A percentile compares a stretch with the other conserved stretches of the same genome.
Conservation (phyloP, 2,888 invertebrate species). For the Drosophila lutescens region DNA sequence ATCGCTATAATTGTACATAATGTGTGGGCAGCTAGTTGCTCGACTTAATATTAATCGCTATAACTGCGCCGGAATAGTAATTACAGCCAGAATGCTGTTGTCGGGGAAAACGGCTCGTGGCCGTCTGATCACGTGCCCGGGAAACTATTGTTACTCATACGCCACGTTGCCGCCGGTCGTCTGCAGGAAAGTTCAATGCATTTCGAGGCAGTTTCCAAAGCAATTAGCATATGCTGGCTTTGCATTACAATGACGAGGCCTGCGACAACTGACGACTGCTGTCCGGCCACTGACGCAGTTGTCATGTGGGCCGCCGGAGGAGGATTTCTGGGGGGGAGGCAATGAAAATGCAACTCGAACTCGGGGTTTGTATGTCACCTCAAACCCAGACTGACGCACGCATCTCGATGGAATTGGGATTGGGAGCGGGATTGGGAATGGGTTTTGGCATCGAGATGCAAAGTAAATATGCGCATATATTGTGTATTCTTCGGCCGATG, state of each 20-base stretch:
- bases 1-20: slow-evolving; percentile 1
- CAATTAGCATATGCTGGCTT: slow-evolving; percentile 58
- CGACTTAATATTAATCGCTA: slow-evolving; percentile 13
- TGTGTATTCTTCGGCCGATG: slow-evolving; percentile 52
- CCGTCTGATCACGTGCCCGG: slow-evolving; percentile 26
- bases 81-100: slow-evolving; percentile 19
- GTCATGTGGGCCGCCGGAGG: slow-evolving; percentile 50
- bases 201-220: slow-evolving; percentile 49
- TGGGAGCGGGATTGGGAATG: not conserved
- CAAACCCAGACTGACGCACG: slow-evolving; percentile 64
- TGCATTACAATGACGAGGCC: slow-evolving; percentile 61
- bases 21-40: slow-evolving; percentile 4
- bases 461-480: slow-evolving; percentile 55
- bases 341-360: slow-evolving; percentile 43
- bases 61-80: slow-evolving; percentile 7
- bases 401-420: slow-evolving; percentile 19
- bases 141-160: slow-evolving; percentile 63
- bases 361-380: slow-evolving; percentile 54
- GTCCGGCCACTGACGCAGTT: slow-evolving; percentile 52
- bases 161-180: slow-evolving; percentile 65
- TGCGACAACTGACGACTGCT: slow-evolving; percentile 51
- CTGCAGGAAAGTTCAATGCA: slow-evolving; percentile 63
- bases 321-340: not conserved
- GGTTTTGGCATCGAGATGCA: slow-evolving; percentile 24
- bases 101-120: slow-evolving; percentile 16